Evolutionary conservation across 1,140 invertebrate species (phyloP), one percentile per base, ranked within the genome.

Genomic region (Riptortus pedestris): DNA sequence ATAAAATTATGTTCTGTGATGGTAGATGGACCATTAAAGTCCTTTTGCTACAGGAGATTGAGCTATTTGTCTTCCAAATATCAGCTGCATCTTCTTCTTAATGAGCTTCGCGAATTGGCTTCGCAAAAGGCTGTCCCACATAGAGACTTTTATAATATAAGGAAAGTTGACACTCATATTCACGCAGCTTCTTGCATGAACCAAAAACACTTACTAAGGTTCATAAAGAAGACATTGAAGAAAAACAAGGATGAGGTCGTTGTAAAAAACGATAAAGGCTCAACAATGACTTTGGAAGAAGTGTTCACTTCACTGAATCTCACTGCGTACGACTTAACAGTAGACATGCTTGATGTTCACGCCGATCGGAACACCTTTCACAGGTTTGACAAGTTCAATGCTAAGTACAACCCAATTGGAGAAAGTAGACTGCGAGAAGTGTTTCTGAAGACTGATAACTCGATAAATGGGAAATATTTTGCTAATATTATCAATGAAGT

Each of bases 161-260:
- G 94, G 79, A 95, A 88, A 78, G 91, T 98, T 65, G 96, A 99
- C 74, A 99, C 96, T 33, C 96, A 99, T 78, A 96, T 99, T 72
- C 96, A 99, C 77, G 96, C 95, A 2, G 93, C 96, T 0, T 96
- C 93, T 0, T 96, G 94, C 71, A 99, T 99, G 96, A 99, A 99
- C 77, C 96, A 99, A 76, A 99, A 99, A 74, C 96, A 99, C 75
- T 76, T 99, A 63, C 79, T 99, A 57, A 85, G 96, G 28, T 99
- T 99, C 74, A 99, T 99, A 68, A 99, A 99, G 79, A 98, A 98
- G 75, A 94, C 90, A 0, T 79, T 99, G 69, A 97, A 96, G 74
- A 94, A 86, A 59, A 84, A 91, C 71, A 85, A 87, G 0, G 85
- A 96, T 70, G 93, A 94, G 74, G 83, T 90, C 22, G 91, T 93